These are phyloP conservation scores for Chymomyza caudatula DNA, from an alignment of 2,888 invertebrate species.

Conservation along the genomic window DNA sequence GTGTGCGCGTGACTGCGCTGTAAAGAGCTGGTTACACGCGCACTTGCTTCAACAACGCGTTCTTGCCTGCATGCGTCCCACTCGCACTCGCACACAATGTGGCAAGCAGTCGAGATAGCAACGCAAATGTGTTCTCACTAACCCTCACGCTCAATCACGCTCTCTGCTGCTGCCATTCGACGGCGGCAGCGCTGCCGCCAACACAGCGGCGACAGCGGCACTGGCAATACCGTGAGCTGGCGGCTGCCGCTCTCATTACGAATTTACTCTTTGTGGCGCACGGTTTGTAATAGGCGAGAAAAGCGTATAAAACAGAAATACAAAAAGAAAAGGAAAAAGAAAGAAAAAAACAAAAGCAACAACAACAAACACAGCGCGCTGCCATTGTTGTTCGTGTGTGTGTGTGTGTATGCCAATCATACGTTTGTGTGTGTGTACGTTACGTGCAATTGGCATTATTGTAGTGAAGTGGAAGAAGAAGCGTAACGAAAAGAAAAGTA, in stretches of 20 bases:
- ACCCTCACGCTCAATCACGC: background rate
- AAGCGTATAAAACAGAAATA: conserved; percentile 44
- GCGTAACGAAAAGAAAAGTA: background rate
- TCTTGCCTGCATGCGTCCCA: background rate
- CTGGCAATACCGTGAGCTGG: conserved; percentile 33
- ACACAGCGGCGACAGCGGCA: conserved; percentile 22
- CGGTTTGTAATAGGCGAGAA: conserved; percentile 58
- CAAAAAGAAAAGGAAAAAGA: conserved; percentile 16
- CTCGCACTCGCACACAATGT: conserved; percentile 46
- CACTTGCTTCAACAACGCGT: conserved; percentile 38
- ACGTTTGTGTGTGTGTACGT: conserved; percentile 25
- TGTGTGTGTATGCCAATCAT: background rate
- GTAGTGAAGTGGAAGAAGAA: background rate
- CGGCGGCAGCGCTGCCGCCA: background rate
- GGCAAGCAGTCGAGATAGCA: conserved; percentile 1
- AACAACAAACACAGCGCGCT: conserved; percentile 1
- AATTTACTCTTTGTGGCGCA: conserved; percentile 67
- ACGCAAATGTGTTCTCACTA: no score
- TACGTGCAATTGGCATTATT: conserved; percentile 31
- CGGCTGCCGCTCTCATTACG: conserved; percentile 41
- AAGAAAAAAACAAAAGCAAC: conserved; percentile 23
- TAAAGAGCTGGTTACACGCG: conserved; percentile 49
- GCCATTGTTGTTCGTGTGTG: conserved; percentile 25
- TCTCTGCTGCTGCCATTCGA: background rate
- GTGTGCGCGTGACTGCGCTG: background rate